These are phyloP conservation scores for Panthera uncia DNA, from an alignment of 2,113 vertebrate genomes.

Conservation along the genomic window DNA sequence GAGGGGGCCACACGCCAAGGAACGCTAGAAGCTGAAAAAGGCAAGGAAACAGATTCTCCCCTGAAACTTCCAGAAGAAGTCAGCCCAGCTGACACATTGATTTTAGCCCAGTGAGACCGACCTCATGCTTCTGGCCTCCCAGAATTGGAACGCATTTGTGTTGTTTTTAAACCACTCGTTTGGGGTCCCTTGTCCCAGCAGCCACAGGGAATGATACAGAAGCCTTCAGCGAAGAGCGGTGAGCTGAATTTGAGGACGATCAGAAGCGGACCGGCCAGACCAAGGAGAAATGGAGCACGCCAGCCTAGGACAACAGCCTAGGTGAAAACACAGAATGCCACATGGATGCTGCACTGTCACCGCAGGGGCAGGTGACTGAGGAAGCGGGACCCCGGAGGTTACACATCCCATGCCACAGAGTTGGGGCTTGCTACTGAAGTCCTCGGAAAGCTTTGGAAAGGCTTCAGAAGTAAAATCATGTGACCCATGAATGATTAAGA, in stretches of 20 bases:
- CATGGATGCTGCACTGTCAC: rapidly evolving
- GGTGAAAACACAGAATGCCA: no score
- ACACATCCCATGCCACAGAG: neutral
- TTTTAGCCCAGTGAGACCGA: neutral
- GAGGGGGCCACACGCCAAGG: neutral
- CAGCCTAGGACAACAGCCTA: neutral
- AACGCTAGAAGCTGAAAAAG: neutral
- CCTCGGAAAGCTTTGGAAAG: neutral
- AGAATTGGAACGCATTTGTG: neutral
- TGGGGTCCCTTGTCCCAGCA: neutral
- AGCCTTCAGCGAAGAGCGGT: neutral
- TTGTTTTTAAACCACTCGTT: neutral
- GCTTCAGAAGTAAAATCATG: neutral
- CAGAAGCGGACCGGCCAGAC: neutral
- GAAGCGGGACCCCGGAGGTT: neutral
- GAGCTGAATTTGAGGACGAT: neutral
- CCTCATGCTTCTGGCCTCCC: neutral
- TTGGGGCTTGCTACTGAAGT: neutral
- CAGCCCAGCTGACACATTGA: neutral
- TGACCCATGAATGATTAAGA: neutral
- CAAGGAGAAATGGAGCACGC: neutral
- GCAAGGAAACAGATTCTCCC: neutral
- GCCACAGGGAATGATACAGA: neutral
- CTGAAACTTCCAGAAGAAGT: neutral
- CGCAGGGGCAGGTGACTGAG: neutral